phyloP scores from a whole-genome alignment of 2,888 invertebrate species.

The Erebia palarica region DNA sequence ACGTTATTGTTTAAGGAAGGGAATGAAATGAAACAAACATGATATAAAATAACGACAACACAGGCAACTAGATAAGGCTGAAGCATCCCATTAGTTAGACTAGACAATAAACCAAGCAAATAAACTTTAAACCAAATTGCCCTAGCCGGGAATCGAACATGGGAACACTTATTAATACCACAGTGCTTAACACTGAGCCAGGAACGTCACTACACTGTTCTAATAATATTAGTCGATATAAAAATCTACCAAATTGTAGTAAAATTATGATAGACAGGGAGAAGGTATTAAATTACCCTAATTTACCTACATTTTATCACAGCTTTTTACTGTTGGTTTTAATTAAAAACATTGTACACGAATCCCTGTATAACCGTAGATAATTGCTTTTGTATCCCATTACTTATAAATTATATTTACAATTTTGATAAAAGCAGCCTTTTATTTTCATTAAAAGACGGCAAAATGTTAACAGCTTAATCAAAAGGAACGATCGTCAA shows the following conservation, averaged over 20 bases:
- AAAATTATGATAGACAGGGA: not conserved
- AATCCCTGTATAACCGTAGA: constrained; percentile 20
- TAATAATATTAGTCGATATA: too few species aligned
- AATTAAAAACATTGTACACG: constrained; percentile 22
- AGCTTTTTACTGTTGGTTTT: constrained; percentile 10
- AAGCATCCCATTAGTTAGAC: too few species aligned
- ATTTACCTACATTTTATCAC: constrained; percentile 19
- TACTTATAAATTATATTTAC: constrained; percentile 18
- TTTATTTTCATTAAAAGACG: constrained; percentile 22
- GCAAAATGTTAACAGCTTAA: constrained; percentile 31
- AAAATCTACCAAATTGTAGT: not conserved
- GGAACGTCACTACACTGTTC: too few species aligned
- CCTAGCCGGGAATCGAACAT: not conserved
- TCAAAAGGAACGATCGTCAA: constrained; percentile 33
- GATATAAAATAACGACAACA: too few species aligned
- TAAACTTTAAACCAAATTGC: too few species aligned
- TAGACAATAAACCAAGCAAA: too few species aligned
- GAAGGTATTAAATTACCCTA: constrained; percentile 1
- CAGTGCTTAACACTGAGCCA: too few species aligned
- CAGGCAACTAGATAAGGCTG: too few species aligned
- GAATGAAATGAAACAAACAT: too few species aligned
- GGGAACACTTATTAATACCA: not conserved
- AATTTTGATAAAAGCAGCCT: constrained; percentile 19
- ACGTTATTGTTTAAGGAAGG: too few species aligned
- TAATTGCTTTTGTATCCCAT: constrained; percentile 25